These are phyloP conservation scores for Rhysida immarginata DNA, from an alignment of 1,140 invertebrate genomes.

Conservation along the genomic window DNA sequence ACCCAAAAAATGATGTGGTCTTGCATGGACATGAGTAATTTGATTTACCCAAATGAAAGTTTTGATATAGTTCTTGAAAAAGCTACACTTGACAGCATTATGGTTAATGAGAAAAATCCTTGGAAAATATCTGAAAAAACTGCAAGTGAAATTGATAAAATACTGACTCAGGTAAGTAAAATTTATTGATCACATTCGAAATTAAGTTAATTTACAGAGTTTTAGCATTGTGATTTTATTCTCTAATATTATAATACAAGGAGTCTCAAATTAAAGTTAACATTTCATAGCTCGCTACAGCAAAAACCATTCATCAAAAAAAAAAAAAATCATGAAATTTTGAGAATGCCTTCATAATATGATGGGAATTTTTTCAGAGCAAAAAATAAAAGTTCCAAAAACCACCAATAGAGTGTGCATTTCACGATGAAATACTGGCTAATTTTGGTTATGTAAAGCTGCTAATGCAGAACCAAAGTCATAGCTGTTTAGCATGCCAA, in stretches of 20 bases:
- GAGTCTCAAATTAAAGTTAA: not conserved
- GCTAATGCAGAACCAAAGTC: too few relatives aligned
- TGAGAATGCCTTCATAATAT: not conserved
- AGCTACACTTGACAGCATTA: slow-evolving; percentile 36
- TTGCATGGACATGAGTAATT: slow-evolving; percentile 29
- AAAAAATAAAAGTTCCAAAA: too few relatives aligned
- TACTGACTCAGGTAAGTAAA: slow-evolving; percentile 27
- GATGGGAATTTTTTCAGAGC: too few relatives aligned
- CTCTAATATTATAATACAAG: not conserved
- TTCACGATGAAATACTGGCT: too few relatives aligned
- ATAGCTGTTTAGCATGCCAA: too few relatives aligned
- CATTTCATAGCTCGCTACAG: slow-evolving; percentile 2
- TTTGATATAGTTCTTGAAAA: slow-evolving; percentile 39
- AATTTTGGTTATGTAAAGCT: too few relatives aligned
- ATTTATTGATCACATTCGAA: too few relatives aligned
- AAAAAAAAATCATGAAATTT: not conserved
- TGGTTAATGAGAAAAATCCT: slow-evolving; percentile 33
- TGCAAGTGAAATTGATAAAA: slow-evolving; percentile 21
- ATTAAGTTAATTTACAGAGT: too few relatives aligned
- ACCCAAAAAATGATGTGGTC: slow-evolving; percentile 25
- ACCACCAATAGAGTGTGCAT: too few relatives aligned
- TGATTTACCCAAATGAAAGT: slow-evolving; percentile 23
- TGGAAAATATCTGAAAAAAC: slow-evolving; percentile 30
- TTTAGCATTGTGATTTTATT: not conserved
- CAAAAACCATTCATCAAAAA: not conserved